Base-by-base conservation (phyloP, 2,888 invertebrate genomes). In the Trachelus troglodyta region DNA sequence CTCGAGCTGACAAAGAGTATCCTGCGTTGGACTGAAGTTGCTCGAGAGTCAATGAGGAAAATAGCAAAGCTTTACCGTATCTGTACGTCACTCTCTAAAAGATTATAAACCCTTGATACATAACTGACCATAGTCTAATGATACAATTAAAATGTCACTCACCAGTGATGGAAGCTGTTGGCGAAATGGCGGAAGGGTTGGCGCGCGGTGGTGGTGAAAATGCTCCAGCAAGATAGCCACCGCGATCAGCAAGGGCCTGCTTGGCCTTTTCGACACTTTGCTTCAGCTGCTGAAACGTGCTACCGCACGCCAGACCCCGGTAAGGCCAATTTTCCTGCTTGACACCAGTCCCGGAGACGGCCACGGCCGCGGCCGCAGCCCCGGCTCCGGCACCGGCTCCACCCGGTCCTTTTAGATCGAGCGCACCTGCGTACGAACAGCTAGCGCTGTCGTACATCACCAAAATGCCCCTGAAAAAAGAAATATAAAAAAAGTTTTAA, bases 231-330 rank as follows among this genome's bases (percentile, higher is more conserved):
- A 91, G 85, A 79, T 91, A 91, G 34, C 91, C 90, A 11, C 91
- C 90, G 34, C 91, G 87, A 79, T 91, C 91, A 75, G 89, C 91
- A 73, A 97, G 92, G 0, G 97, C 97, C 1, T 97, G 97, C 90
- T 97, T 97, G 73, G 97, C 97, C 89, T 97, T 97, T 90, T 97
- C 97, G 73, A 97, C 97, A 88, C 97, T 97, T 91, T 97, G 97
- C 88, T 97, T 97, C 81, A 97, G 92, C 90, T 97, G 97, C 89
- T 97, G 97, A 93, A 97, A 97, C 15, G 97, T 97, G 82, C 96
- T 96, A 90, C 96, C 96, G 89, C 94, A 94, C 80, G 97, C 95
- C 75, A 93, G 92, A 74, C 91, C 90, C 74, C 97, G 94, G 91
- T 97, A 97, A 11, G 93, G 92, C 90, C 93, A 93, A 79, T 91